Conservation (phyloP, 2,113 vertebrate genomes). For the Oreochromis aureus region DNA sequence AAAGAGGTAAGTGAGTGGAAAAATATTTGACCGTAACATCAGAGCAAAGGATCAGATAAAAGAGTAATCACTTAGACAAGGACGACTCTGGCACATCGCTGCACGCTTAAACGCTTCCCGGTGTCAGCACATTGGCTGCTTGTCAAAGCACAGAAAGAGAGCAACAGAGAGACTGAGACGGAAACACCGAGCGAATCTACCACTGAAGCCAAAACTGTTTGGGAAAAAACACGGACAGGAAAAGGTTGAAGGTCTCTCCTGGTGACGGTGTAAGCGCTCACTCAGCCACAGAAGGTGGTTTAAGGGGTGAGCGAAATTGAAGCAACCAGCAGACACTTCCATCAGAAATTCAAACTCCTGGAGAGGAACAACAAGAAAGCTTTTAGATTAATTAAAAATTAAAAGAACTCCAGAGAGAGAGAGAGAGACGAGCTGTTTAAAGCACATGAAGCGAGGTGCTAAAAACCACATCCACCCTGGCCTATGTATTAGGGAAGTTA, state of each 20-base stretch:
- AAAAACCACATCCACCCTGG: background rate
- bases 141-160: slow-evolving; percentile 36
- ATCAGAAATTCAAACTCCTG: background rate
- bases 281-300: background rate
- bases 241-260: background rate
- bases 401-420: background rate
- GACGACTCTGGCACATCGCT: slow-evolving; percentile 40
- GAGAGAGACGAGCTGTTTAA: background rate
- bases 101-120: slow-evolving; percentile 39
- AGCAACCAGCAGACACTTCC: background rate
- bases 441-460: background rate
- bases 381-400: background rate
- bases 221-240: background rate
- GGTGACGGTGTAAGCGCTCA: background rate
- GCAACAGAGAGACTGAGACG: slow-evolving; percentile 9
- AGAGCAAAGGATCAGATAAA: slow-evolving; percentile 53
- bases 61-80: slow-evolving; percentile 54
- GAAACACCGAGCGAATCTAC: slow-evolving; percentile 15
- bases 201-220: background rate
- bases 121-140: slow-evolving; percentile 64
- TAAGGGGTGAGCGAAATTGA: background rate
- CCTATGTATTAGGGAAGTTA: background rate
- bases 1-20: background rate
- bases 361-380: background rate
- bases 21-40: slow-evolving; percentile 14